Evolutionary conservation across 2,797 vertebrate species (phyloP).

Genomic region (Limnodromus scolopaceus): DNA sequence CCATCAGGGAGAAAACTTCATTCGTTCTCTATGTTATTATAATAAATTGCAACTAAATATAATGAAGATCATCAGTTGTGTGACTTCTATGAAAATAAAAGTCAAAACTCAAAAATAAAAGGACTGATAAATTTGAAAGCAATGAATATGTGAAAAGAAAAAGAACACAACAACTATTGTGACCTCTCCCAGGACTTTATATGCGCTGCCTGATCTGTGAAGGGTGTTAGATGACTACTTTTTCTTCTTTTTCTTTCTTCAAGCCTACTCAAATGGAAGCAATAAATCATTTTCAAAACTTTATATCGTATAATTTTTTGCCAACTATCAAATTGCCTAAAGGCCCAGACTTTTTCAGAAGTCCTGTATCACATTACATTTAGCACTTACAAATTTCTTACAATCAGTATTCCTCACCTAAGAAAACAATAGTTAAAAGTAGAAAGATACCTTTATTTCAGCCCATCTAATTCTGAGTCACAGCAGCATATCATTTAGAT

Average conservation of each 20-base stretch:
- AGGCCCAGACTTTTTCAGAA: neutral
- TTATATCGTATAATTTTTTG: neutral
- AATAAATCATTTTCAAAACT: neutral
- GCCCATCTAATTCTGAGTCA: neutral
- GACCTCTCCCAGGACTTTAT: neutral
- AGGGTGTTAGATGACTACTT: neutral
- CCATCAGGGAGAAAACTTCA: neutral
- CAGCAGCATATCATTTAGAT: neutral
- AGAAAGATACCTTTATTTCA: neutral
- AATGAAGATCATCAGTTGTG: neutral
- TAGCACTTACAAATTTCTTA: neutral
- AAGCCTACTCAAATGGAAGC: neutral
- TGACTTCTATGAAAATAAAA: neutral
- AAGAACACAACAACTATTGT: neutral
- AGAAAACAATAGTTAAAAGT: neutral
- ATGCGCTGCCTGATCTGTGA: neutral
- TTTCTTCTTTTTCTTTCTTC: neutral
- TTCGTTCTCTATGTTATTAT: neutral
- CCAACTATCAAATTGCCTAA: neutral
- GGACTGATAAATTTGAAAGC: neutral
- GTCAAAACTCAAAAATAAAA: neutral
- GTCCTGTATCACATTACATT: neutral
- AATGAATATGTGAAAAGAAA: neutral
- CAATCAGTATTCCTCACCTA: neutral
- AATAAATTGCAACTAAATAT: neutral